Evolutionary conservation across 30 jellyfish, hydroid and myxozoan species (phyloP), one percentile per base, ranked within the genome.

Genomic region (Turritopsis rubra): DNA sequence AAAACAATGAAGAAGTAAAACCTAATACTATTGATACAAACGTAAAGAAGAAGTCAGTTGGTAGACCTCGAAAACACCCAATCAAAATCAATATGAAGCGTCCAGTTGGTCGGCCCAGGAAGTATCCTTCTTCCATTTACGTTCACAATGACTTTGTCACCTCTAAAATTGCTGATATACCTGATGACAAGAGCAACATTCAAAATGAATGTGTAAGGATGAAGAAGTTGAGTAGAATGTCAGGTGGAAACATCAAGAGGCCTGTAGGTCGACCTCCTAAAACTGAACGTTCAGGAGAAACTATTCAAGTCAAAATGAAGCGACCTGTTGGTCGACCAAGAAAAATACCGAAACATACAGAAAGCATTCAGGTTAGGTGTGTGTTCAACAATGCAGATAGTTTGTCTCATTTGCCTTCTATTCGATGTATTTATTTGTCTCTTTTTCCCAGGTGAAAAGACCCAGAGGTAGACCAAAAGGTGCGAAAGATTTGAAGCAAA

Each of bases 271-370:
- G 31, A 1, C 77, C 77, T 27, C 77, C 77, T 68, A 23, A n/a
- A 68, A 68, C 9, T n/a, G 28, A 1, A n/a, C 19, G 0, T 1
- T 9, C 0, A 19, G 9, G 23, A 16, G 17, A 26, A 8, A 74
- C 19, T 20, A 74, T 74, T 74, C 16, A 74, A 41, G 82, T 41
- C 53, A 4, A 74, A 29, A 74, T 74, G 52, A 82, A 82, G 72
- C 68, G 88, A 28, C 86, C 88, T 25, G 88, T 82, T 18, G 88
- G 88, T 27, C 27, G 88, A 24, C 88, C 88, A 22, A 31, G 88
- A 65, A 82, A 82, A 66, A 70, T 65, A 1, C 60, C 60, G 5
- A 41, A 41, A 41, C 60, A 5, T 41, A 3, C 60, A 13, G 13
- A 41, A 5, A 13, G 60, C 13, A 5, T 41, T 41, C 60, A 41